phyloP scores from a whole-genome alignment of 2,797 vertebrate species.

The Micromesistius poutassou region DNA sequence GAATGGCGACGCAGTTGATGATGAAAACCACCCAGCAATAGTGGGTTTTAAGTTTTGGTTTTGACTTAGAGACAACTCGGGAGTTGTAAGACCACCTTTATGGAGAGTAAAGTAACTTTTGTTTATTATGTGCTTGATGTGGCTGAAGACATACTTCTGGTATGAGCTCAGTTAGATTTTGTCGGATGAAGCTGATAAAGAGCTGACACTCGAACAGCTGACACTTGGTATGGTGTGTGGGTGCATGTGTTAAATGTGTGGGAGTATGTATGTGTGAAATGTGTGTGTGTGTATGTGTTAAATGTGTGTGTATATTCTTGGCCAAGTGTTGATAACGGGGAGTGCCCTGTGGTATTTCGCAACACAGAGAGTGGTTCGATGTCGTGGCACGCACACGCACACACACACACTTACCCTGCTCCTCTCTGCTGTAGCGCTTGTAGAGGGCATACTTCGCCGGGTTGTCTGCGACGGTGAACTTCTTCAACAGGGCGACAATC shows the following conservation, averaged over 20 bases:
- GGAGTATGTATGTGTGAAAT: slow-evolving; percentile 20
- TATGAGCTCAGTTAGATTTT: background rate
- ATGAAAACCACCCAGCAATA: background rate
- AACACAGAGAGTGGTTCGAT: slow-evolving; percentile 30
- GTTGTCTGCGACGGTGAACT: slow-evolving; percentile 92
- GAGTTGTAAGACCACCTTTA: background rate
- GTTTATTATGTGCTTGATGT: background rate
- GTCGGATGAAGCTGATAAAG: background rate
- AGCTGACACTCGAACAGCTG: slow-evolving; percentile 45
- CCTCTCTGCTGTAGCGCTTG: slow-evolving; percentile 87
- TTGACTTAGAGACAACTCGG: background rate
- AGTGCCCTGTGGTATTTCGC: slow-evolving; percentile 42
- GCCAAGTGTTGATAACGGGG: slow-evolving; percentile 42
- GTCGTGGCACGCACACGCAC: slow-evolving; percentile 21
- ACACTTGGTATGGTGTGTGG: slow-evolving; percentile 11
- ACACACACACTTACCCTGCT: slow-evolving; percentile 81
- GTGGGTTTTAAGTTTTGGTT: too few species aligned
- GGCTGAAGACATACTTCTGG: background rate
- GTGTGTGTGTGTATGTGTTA: slow-evolving; percentile 26
- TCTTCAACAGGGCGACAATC: slow-evolving; percentile 89
- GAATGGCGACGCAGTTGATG: background rate
- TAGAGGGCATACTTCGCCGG: slow-evolving; percentile 95
- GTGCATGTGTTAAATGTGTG: slow-evolving; percentile 23
- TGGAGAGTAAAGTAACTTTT: background rate
- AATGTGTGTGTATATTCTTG: slow-evolving; percentile 42